phyloP scores from a whole-genome alignment of 1,140 invertebrate genomes.

The Heterodera schachtii region DNA sequence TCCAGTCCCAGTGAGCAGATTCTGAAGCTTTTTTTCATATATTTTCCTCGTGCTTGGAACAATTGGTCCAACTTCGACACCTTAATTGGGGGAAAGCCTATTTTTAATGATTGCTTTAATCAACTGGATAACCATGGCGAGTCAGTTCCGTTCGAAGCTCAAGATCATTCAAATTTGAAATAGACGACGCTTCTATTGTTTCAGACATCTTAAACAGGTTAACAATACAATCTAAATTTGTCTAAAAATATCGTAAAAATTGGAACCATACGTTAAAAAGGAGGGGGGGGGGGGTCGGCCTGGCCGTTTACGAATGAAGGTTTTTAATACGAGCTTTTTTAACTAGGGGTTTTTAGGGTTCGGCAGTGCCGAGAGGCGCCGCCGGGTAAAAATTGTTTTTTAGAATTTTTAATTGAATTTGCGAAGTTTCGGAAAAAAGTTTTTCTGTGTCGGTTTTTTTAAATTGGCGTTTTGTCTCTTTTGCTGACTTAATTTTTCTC shows the following conservation, averaged over 20 bases:
- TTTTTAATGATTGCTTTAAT: neutral
- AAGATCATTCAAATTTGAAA: constrained; percentile 17
- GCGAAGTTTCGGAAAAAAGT: too few species aligned
- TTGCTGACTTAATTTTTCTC: neutral
- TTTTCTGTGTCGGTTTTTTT: too few species aligned
- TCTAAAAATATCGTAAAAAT: too few species aligned
- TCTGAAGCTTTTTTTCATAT: constrained; percentile 38
- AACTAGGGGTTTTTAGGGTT: too few species aligned
- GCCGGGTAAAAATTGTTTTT: too few species aligned
- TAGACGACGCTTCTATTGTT: neutral
- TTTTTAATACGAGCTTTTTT: too few species aligned
- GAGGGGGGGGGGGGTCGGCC: too few species aligned
- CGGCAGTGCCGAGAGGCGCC: too few species aligned
- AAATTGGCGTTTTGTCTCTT: neutral
- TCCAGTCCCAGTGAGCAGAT: constrained; percentile 17
- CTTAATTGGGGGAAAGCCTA: constrained; percentile 7
- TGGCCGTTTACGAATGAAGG: too few species aligned
- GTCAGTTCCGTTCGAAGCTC: constrained; percentile 21
- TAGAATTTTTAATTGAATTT: too few species aligned
- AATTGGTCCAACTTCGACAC: constrained; percentile 31
- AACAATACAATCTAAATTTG: too few species aligned
- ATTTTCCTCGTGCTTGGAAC: constrained; percentile 28
- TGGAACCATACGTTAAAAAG: too few species aligned
- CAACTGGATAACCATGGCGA: constrained; percentile 4
- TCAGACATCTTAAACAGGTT: neutral